Base-by-base conservation (phyloP, 2,888 invertebrate species). In the Ophonus ardosiacus region DNA sequence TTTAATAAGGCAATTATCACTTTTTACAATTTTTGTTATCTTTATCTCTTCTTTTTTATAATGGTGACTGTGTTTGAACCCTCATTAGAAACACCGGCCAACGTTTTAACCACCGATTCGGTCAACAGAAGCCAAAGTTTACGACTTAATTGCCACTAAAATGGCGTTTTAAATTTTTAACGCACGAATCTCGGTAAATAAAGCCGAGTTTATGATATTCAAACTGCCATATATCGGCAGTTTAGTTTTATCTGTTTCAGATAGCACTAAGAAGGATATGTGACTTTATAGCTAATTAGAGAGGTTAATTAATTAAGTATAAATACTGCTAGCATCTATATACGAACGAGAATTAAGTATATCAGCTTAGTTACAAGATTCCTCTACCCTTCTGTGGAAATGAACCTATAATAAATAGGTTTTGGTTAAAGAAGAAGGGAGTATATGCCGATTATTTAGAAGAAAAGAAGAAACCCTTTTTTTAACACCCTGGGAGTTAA, bases 101-200 rank as follows among this genome's bases (percentile, higher is more conserved):
- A 10, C 0, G 43, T 10, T 51, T 18, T 5, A 24, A 63, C 24
- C 18, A 18, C 24, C 63, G 18, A 24, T 21, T 63, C 63, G 13
- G 21, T 63, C 63, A 7, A 63, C 63, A 63, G 68, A 68, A 68
- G 68, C 68, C 15, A 24, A 1, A 68, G 10, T 68, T 68, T 68
- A 68, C 68, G 68, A 68, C 68, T 38, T 68, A 68, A 68, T 68
- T n/a, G 68, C 68, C 68, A 68, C 68, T 68, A 68, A 68, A 68
- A 68, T 68, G 31, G 15, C 68, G 31, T 68, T 68, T 68, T 68
- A 68, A 68, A 68, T 68, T 68, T 68, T 68, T 68, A 68, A 68
- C 31, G 38, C 68, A 31, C 38, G 68, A 68, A 68, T 38, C 68
- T 38, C 68, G 68, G 68, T 68, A 68, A 68, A 68, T 68, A 68